Percentiles rank a stretch among this genome's conserved stretches.
Conservation (phyloP, 2,888 invertebrate species). For the Melangyna quadrimaculata region DNA sequence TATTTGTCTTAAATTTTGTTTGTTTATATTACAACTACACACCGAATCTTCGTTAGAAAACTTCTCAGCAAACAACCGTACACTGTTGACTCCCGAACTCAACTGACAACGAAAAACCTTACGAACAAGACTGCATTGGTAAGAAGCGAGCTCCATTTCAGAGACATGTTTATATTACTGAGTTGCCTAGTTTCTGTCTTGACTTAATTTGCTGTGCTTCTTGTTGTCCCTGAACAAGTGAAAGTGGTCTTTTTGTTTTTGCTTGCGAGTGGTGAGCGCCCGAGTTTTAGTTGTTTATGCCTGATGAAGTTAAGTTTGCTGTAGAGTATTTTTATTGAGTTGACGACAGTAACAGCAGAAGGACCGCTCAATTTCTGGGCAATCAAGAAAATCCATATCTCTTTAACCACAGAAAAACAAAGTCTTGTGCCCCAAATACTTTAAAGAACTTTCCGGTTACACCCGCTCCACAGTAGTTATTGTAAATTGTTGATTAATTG, state of each 20-base stretch:
- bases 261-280: neutral
- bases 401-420: neutral
- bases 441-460: slow-evolving; percentile 41
- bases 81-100: slow-evolving; percentile 50
- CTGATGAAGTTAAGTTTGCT: slow-evolving; percentile 33
- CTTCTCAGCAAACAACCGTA: slow-evolving; percentile 47
- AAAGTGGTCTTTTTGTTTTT: slow-evolving; percentile 63
- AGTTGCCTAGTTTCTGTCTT: slow-evolving; percentile 62
- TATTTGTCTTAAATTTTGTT: slow-evolving; percentile 9
- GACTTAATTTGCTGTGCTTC: slow-evolving; percentile 31
- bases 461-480: slow-evolving; percentile 7
- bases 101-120: slow-evolving; percentile 45
- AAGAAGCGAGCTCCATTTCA: slow-evolving; percentile 50
- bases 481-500: neutral
- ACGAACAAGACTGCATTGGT: slow-evolving; percentile 39
- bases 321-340: slow-evolving; percentile 37
- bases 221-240: slow-evolving; percentile 69
- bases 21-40: slow-evolving; percentile 16
- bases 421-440: neutral
- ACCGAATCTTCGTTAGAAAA: slow-evolving; percentile 11
- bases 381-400: slow-evolving; percentile 44
- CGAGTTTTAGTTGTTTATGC: neutral
- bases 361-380: slow-evolving; percentile 23
- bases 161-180: slow-evolving; percentile 56
- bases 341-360: slow-evolving; percentile 22